Evolutionary conservation across 2,888 invertebrate genomes (phyloP).

Genomic region (Gymnoscelis rufifasciata): DNA sequence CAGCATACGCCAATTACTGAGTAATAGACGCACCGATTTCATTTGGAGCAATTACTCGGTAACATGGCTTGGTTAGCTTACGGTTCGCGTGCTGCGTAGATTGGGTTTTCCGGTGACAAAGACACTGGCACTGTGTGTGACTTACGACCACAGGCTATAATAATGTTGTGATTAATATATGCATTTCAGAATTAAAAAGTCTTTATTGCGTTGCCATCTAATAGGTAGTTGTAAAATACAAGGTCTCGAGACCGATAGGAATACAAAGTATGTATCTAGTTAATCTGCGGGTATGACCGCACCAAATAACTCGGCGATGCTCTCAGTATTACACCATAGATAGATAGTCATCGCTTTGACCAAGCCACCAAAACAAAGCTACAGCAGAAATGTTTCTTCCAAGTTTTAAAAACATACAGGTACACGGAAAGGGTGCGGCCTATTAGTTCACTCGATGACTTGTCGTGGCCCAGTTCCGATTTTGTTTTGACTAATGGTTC

Average conservation of each 20-base stretch:
- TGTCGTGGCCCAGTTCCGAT: slow-evolving; percentile 10
- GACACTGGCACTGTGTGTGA: slow-evolving; percentile 8
- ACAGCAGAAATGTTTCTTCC: no score
- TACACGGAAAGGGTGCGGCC: slow-evolving; percentile 13
- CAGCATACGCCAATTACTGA: neutral
- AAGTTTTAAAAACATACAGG: neutral
- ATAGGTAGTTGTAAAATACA: no score
- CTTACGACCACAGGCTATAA: neutral
- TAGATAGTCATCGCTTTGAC: no score
- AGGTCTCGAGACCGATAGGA: no score
- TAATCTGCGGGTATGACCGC: no score
- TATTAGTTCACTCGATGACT: slow-evolving; percentile 17
- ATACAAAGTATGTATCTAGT: no score
- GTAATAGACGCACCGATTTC: slow-evolving; percentile 7
- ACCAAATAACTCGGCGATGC: no score
- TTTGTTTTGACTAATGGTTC: slow-evolving; percentile 14
- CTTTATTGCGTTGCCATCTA: no score
- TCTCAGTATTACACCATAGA: no score
- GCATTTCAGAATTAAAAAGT: no score
- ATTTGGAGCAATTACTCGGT: slow-evolving; percentile 14
- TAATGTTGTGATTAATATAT: neutral
- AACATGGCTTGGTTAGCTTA: slow-evolving; percentile 9
- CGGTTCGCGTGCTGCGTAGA: slow-evolving; percentile 22
- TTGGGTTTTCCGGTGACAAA: slow-evolving; percentile 30
- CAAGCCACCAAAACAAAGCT: no score